Base-by-base conservation (phyloP, 2,113 vertebrate species). In the Alouatta palliata region DNA sequence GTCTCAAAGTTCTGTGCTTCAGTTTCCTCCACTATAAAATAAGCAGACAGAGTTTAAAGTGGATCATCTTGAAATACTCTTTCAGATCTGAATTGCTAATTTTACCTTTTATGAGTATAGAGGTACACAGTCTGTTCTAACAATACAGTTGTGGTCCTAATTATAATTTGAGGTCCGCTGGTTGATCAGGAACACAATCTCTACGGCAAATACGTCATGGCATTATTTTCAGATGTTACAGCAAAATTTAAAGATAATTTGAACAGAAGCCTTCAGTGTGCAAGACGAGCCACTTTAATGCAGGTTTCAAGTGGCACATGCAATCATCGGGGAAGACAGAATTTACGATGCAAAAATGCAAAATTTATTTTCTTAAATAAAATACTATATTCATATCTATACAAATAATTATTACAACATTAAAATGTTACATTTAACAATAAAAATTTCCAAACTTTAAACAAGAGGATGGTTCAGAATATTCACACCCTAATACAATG, bases 391-490 rank as follows among this genome's bases (percentile, higher is more conserved):
- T 98, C 97, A 92, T 98, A 97, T 98, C 98, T 99, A 98, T 99
- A 99, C 98, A 99, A 99, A 98, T 98, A 99, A 98, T n/a, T n/a
- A n/a, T n/a, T n/a, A n/a, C n/a, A n/a, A n/a, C 98, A 99, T 98
- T 98, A 99, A 99, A 98, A 98, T 99, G 97, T 99, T 98, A 98
- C 98, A 98, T 98, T 98, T 98, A 98, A 98, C 98, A 98, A 97
- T 99, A 99, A 98, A 99, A 99, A 99, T 99, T 98, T 99, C 97
- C 97, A 98, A 98, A 97, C 97, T 98, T 98, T 98, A 98, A 98
- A 98, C 96, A 98, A 98, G 98, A 98, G 98, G 97, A 97, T 97
- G 97, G 98, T 98, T 98, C 97, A 96, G 96, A 98, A 98, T 98
- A 98, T 99, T 99, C 98, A 98, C 99, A 99, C 83, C 97, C 96